These are phyloP conservation scores for Dendrolimus kikuchii DNA, from an alignment of 1,140 invertebrate genomes.

Conservation along the genomic window DNA sequence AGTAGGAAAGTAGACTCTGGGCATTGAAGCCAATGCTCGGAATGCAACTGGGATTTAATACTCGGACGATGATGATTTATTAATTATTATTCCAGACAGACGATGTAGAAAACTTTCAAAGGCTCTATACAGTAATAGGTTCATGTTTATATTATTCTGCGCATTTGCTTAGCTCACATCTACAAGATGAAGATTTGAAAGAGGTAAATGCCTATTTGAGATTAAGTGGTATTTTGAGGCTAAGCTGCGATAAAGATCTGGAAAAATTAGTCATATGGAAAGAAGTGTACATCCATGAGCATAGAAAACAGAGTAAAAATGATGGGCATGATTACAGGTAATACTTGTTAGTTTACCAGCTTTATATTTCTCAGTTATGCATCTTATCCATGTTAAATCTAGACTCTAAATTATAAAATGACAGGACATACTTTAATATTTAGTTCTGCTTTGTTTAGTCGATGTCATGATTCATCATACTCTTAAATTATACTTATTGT, in stretches of 20 bases:
- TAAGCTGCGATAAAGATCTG: conserved; percentile 76
- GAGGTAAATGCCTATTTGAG: conserved; percentile 81
- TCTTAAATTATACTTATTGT: too few species aligned
- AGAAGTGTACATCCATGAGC: conserved; percentile 76
- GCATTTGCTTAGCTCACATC: conserved; percentile 81
- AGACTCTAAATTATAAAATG: too few species aligned
- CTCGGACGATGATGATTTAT: not conserved
- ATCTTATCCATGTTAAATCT: too few species aligned
- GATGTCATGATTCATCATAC: too few species aligned
- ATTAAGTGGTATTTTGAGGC: conserved; percentile 78
- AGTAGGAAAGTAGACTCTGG: too few species aligned
- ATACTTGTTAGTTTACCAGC: not conserved
- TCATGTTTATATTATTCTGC: conserved; percentile 81
- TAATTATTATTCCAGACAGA: conserved; percentile 75
- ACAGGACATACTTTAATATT: too few species aligned
- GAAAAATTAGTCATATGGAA: conserved; percentile 84
- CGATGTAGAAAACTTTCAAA: conserved; percentile 83
- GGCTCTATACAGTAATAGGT: conserved; percentile 83
- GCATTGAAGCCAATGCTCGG: too few species aligned
- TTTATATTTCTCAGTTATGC: too few species aligned
- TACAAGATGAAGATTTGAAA: conserved; percentile 79
- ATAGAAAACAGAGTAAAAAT: conserved; percentile 43
- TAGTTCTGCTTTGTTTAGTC: too few species aligned
- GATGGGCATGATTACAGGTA: conserved; percentile 54
- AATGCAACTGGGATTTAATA: not conserved